These are phyloP conservation scores for Ophioninae sp. DNA, from an alignment of 2,888 invertebrate genomes.

Conservation along the genomic window DNA sequence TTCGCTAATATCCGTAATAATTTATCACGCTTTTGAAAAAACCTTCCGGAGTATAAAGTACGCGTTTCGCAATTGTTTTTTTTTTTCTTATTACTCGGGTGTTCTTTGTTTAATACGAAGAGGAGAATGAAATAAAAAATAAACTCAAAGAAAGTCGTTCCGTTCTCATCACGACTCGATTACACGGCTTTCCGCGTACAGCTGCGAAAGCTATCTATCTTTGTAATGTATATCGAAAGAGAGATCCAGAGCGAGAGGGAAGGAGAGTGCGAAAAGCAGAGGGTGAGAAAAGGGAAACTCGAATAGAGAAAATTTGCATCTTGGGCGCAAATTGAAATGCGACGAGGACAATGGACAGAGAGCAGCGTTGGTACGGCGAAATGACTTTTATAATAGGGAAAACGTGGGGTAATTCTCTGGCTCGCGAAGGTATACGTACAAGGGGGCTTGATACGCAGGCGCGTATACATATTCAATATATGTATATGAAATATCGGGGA, in stretches of 20 bases:
- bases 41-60: not conserved
- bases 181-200: conserved; percentile 36
- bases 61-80: not conserved
- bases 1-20: not conserved
- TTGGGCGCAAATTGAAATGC: conserved; percentile 77
- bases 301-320: conserved; percentile 75
- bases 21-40: not conserved
- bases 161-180: conserved; percentile 42
- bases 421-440: conserved; percentile 11
- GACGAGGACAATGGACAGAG: conserved; percentile 72
- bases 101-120: not conserved
- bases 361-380: conserved; percentile 70
- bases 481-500: conserved; percentile 22
- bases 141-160: conserved; percentile 20
- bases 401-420: conserved; percentile 44
- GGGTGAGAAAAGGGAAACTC: conserved; percentile 34
- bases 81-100: not conserved
- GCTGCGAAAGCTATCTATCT: conserved; percentile 30
- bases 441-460: conserved; percentile 23
- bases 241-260: conserved; percentile 11
- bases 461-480: conserved; percentile 9
- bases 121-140: conserved; percentile 33
- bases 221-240: conserved; percentile 32
- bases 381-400: conserved; percentile 76
- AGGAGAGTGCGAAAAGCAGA: conserved; percentile 37